Evolutionary conservation across 2,888 invertebrate species (phyloP).

Genomic region (Sinelater perroti): DNA sequence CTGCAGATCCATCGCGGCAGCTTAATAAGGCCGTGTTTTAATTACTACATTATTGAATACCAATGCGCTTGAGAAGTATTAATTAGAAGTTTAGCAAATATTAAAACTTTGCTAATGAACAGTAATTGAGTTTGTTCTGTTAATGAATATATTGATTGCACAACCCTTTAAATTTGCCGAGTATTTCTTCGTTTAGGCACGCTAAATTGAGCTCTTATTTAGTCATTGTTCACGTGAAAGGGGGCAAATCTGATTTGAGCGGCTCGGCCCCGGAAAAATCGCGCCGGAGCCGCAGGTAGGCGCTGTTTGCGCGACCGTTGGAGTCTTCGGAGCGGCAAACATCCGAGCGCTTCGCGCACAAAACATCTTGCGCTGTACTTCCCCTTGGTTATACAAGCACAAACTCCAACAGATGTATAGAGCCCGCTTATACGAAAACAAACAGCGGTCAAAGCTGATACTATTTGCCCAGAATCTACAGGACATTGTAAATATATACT

Average conservation of each 20-base stretch:
- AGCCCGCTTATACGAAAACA: conserved; percentile 40
- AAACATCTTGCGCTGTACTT: conserved; percentile 19
- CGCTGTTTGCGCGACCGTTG: no score
- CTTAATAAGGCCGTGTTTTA: conserved; percentile 42
- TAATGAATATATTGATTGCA: conserved; percentile 61
- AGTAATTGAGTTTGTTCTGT: conserved; percentile 60
- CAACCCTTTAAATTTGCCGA: conserved; percentile 48
- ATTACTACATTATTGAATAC: conserved; percentile 54
- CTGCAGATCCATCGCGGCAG: conserved; percentile 33
- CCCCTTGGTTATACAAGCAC: conserved; percentile 23
- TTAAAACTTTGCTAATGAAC: conserved; percentile 60
- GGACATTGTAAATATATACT: conserved; percentile 51
- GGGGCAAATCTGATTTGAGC: conserved; percentile 29
- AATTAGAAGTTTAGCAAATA: conserved; percentile 61
- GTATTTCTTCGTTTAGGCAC: conserved; percentile 50
- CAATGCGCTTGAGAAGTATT: conserved; percentile 55
- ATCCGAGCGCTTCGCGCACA: no score
- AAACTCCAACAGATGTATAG: conserved; percentile 34
- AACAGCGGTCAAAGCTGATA: conserved; percentile 49
- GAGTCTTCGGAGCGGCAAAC: no score
- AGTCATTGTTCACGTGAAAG: conserved; percentile 36
- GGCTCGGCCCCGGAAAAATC: no score
- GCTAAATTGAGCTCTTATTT: conserved; percentile 43
- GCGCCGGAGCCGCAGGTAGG: no score
- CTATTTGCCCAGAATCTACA: conserved; percentile 49